Base-by-base conservation (phyloP, 2,888 invertebrate genomes). In the Drosophila diplacantha region DNA sequence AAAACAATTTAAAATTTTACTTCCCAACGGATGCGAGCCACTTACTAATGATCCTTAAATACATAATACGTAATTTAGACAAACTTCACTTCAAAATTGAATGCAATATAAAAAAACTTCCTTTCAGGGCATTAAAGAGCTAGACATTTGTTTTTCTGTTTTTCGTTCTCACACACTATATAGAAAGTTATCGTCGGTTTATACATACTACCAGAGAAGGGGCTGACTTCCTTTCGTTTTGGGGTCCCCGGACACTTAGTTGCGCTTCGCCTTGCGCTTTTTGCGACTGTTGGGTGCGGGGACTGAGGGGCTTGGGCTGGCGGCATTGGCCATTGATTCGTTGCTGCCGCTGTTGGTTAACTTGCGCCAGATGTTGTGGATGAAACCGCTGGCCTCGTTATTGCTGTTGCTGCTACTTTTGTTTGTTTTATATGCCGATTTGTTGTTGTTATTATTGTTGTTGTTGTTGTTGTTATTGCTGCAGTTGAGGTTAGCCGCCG, bases 181-280 rank as follows among this genome's bases (percentile, higher is more conserved):
- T 22, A 51, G 59, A 47, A 56, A 55, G 52, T 58, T 69, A 20
- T 63, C 53, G 24, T 63, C 53, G 52, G 65, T 76, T 82, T 77
- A 58, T 77, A 82, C 80, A 78, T 72, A 65, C 70, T 56, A 44
- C 29, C 44, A 44, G 26, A 50, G 38, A 67, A 43, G 44, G 68
- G 43, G 61, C 35, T 60, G 22, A 41, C n/a, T 24, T 43, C 29
- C 29, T 44, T 63, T 43, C 4, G 5, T 37, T 37, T 37, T 1
- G 18, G 44, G 46, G 43, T 35, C 16, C 52, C 18, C 64, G 24
- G 51, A 57, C 53, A 50, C 51, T 66, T 81, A 72, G 63, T 80
- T 84, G 49, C 83, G 85, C 62, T 84, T 86, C 5, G 81, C 75
- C 74, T 85, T 86, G 69, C 86, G 83, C 68, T 85, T 86, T 69